Conservation (phyloP, 2,797 vertebrate genomes). For the Morus bassanus region DNA sequence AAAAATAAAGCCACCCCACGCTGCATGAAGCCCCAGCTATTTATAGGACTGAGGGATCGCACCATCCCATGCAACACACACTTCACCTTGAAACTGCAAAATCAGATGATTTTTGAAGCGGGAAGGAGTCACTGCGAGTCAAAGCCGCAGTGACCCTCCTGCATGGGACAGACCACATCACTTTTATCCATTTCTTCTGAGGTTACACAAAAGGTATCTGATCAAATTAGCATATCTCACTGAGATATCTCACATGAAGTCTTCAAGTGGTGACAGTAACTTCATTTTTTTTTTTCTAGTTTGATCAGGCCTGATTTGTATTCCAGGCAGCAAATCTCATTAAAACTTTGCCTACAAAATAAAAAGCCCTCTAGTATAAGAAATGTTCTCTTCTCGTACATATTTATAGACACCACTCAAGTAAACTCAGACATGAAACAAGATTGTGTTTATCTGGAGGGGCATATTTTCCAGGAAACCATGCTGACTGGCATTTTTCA, state of each 20-base stretch:
- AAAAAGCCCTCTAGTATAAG: neutral
- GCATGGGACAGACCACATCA: neutral
- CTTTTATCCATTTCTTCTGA: neutral
- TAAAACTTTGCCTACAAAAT: neutral
- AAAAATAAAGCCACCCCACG: neutral
- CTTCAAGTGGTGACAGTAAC: neutral
- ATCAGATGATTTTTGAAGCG: accelerated
- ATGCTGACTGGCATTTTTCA: neutral
- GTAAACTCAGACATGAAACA: slow-evolving; percentile 28
- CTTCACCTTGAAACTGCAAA: neutral
- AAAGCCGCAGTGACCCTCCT: neutral
- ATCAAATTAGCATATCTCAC: neutral
- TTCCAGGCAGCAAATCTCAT: neutral
- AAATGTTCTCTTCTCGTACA: neutral
- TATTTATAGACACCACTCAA: slow-evolving; percentile 44
- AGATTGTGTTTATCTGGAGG: slow-evolving; percentile 39
- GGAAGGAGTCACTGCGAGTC: neutral
- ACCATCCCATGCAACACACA: neutral
- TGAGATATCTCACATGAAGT: neutral
- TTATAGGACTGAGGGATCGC: neutral
- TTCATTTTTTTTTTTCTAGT: neutral
- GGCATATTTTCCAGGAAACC: slow-evolving; percentile 36
- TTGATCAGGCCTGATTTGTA: neutral
- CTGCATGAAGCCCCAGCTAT: neutral
- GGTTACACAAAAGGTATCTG: neutral